These are phyloP conservation scores for Acinonyx jubatus DNA, from an alignment of 2,113 vertebrate species.

Conservation along the genomic window DNA sequence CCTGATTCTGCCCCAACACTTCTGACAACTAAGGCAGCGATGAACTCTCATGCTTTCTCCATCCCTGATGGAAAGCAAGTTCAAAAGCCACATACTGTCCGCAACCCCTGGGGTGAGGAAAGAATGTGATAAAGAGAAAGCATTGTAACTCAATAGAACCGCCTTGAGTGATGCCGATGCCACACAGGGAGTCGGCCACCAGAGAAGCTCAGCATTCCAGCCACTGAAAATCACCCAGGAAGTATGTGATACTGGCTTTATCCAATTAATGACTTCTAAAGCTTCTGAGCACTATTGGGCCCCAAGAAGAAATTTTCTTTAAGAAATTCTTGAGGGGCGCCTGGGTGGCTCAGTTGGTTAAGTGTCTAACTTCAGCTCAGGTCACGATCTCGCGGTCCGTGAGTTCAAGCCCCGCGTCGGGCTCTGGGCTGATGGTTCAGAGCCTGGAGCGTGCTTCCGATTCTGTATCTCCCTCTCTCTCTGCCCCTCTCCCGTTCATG, in stretches of 20 bases:
- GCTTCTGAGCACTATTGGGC: not conserved
- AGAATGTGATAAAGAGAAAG: slow-evolving; percentile 47
- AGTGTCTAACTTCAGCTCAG: no score
- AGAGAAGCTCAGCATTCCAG: not conserved
- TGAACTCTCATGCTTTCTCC: slow-evolving; percentile 35
- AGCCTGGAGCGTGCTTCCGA: no score
- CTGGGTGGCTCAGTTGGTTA: no score
- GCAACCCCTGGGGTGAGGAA: slow-evolving; percentile 28
- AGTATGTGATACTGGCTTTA: not conserved
- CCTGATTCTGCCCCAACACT: slow-evolving; percentile 18
- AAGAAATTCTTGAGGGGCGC: not conserved
- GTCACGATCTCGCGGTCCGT: no score
- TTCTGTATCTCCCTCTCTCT: no score
- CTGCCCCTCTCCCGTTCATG: no score
- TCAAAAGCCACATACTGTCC: slow-evolving; percentile 52
- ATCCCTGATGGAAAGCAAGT: slow-evolving; percentile 53
- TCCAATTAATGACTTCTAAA: not conserved
- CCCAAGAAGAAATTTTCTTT: slow-evolving; percentile 4
- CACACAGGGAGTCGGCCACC: not conserved
- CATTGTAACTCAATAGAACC: not conserved
- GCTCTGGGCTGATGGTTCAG: no score
- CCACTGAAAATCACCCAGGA: not conserved
- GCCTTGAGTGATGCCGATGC: not conserved
- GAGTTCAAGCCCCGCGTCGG: no score
- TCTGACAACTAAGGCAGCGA: slow-evolving; percentile 46